phyloP scores from a whole-genome alignment of 1,140 invertebrate species.

The Akabosia matsudoensis region DNA sequence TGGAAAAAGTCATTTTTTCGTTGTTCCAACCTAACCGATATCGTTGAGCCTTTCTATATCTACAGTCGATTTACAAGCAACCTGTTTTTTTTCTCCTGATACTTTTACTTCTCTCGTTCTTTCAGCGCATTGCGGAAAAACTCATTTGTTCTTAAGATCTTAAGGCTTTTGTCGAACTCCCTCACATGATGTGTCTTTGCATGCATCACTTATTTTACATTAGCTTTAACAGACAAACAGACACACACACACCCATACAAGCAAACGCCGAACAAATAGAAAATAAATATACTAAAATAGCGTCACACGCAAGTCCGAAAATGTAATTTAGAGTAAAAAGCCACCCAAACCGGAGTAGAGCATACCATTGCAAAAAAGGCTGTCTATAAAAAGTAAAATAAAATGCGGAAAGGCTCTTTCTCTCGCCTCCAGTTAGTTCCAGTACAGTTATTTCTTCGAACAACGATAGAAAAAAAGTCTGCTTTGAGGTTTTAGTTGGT shows the following conservation, averaged over 20 bases:
- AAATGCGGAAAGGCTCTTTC: not conserved
- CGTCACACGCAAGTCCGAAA: too few relatives aligned
- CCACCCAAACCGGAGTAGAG: too few relatives aligned
- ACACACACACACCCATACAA: not conserved
- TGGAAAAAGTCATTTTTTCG: not conserved
- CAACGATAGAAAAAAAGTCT: not conserved
- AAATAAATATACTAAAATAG: not conserved
- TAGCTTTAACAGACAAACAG: not conserved
- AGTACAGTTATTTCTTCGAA: not conserved
- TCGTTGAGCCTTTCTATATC: not conserved
- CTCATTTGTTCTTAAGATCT: constrained; percentile 10
- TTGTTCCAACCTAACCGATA: not conserved
- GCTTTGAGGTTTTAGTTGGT: constrained; percentile 1
- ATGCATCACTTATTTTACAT: not conserved
- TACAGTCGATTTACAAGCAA: not conserved
- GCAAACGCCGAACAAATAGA: not conserved
- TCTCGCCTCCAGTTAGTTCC: not conserved
- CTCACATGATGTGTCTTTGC: not conserved
- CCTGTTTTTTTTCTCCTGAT: constrained; percentile 8
- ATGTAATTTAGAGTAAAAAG: too few relatives aligned
- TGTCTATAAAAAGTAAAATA: not conserved
- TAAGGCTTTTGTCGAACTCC: not conserved
- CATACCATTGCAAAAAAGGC: not conserved
- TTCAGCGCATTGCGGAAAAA: constrained; percentile 20
- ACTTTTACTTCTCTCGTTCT: not conserved